Evolutionary conservation across 2,797 vertebrate genomes (phyloP).

Genomic region (Bovichtus diacanthus): DNA sequence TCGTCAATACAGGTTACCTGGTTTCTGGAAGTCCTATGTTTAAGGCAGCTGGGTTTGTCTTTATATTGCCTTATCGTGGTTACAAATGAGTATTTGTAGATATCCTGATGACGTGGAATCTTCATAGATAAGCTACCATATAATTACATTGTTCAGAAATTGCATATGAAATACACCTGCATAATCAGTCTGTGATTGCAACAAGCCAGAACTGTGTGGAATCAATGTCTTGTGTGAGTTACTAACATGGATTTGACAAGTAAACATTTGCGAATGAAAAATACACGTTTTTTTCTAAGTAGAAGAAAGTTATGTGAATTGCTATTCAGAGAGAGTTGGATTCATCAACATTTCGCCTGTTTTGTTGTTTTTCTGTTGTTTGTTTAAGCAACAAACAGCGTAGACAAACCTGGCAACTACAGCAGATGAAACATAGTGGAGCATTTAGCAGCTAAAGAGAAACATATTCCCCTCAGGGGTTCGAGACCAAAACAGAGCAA

Average conservation of each 20-base stretch:
- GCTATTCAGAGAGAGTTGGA: neutral
- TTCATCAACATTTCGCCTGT: neutral
- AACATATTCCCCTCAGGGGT: neutral
- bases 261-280: neutral
- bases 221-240: neutral
- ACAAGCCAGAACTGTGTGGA: neutral
- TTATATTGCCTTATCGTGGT: neutral
- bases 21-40: no score
- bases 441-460: neutral
- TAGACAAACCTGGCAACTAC: no score
- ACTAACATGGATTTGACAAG: neutral
- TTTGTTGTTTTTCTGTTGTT: neutral
- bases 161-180: neutral
- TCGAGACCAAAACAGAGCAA: neutral
- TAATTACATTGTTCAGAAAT: neutral
- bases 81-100: neutral
- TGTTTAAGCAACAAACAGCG: neutral
- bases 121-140: neutral
- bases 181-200: neutral
- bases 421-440: neutral
- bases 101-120: neutral
- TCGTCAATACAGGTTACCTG: neutral
- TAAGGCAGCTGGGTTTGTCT: constrained; percentile 12
- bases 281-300: neutral
- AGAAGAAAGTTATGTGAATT: neutral